Conservation (phyloP, 1,140 invertebrate genomes). For the Vollenhovia emeryi region DNA sequence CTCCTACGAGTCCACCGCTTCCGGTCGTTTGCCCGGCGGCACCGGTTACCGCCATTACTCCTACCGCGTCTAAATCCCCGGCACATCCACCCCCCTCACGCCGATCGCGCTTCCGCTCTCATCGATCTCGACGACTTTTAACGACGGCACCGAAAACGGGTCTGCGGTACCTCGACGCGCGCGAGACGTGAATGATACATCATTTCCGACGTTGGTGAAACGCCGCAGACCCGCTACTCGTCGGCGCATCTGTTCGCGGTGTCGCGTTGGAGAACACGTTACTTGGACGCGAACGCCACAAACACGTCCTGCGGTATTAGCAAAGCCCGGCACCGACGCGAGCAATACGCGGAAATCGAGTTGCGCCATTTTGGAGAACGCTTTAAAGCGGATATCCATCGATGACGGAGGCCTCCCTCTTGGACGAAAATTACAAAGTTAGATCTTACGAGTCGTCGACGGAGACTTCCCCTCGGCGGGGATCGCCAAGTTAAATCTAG, state of each 20-base stretch:
- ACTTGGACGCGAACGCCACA: too few relatives aligned
- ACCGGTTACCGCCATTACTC: slow-evolving; percentile 93
- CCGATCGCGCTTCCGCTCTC: background rate
- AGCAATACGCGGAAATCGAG: slow-evolving; percentile 11
- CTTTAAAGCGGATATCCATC: background rate
- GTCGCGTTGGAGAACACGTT: background rate
- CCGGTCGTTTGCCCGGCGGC: slow-evolving; percentile 92
- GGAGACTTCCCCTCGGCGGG: background rate
- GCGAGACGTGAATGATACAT: background rate
- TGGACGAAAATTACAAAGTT: slow-evolving; percentile 4
- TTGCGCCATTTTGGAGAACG: background rate
- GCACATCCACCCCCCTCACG: background rate
- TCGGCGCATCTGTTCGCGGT: background rate
- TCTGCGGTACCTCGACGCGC: background rate
- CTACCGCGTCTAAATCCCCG: slow-evolving; percentile 91
- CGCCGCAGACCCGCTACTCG: background rate
- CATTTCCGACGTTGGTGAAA: slow-evolving; percentile 21
- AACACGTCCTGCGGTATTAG: background rate
- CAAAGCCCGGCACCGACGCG: background rate
- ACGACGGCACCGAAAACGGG: background rate
- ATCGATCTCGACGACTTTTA: slow-evolving; percentile 36
- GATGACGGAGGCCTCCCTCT: slow-evolving; percentile 1
- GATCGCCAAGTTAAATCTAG: slow-evolving; percentile 11
- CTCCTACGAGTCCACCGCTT: slow-evolving; percentile 91
- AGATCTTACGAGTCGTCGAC: slow-evolving; percentile 11